Percentiles rank a stretch among this genome's conserved stretches.
phyloP scores from a whole-genome alignment of 2,113 vertebrate species.

The Verasper variegatus region DNA sequence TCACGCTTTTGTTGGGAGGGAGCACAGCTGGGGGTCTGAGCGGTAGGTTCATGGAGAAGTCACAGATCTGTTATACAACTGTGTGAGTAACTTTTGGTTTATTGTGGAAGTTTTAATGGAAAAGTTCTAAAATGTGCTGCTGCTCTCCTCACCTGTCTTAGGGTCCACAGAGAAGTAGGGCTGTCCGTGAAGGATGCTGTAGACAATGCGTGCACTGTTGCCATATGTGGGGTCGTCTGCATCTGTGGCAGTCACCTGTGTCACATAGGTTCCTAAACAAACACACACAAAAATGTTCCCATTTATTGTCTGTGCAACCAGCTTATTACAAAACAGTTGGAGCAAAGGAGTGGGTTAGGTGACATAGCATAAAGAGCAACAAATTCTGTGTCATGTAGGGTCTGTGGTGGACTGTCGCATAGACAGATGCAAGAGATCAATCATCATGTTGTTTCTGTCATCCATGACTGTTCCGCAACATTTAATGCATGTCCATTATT shows the following conservation, averaged over 20 bases:
- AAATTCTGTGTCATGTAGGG: not conserved
- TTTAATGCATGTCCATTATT: no score
- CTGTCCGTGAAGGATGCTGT: conserved; percentile 77
- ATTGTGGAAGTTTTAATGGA: not conserved
- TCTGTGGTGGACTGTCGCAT: no score
- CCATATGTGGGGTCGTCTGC: conserved; percentile 81
- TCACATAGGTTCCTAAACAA: conserved; percentile 73
- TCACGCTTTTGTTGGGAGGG: conserved; percentile 3
- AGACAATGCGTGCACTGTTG: conserved; percentile 76
- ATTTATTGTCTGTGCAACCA: no score
- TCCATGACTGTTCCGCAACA: no score
- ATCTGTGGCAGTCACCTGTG: conserved; percentile 74
- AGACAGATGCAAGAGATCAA: no score
- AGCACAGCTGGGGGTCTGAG: not conserved
- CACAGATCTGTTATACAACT: not conserved
- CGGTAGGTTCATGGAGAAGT: conserved; percentile 33
- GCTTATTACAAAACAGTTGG: no score
- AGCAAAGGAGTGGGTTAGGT: not conserved
- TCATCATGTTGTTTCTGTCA: no score
- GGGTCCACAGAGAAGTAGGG: conserved; percentile 68
- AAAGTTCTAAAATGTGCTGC: not conserved
- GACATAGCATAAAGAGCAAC: not conserved
- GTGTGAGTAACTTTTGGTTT: not conserved
- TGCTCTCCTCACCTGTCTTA: conserved; percentile 56
- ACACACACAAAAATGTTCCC: not conserved